Evolutionary conservation across 2,888 invertebrate species (phyloP).

Genomic region (Drosophila pseudotalamancana): DNA sequence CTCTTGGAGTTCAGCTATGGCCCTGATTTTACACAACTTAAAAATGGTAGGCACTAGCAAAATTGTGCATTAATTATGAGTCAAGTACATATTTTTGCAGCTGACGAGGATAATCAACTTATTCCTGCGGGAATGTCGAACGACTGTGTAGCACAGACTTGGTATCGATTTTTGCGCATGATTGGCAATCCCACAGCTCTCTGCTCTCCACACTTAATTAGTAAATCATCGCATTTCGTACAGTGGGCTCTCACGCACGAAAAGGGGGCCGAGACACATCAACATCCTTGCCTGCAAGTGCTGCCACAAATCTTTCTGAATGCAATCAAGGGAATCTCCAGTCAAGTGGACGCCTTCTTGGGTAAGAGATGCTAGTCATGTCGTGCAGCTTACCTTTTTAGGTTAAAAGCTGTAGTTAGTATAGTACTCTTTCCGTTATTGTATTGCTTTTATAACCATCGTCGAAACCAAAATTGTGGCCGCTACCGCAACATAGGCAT

Average conservation of each 20-base stretch:
- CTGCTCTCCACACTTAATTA: conserved; percentile 92
- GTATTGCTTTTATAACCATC: conserved; percentile 36
- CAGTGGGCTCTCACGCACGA: conserved; percentile 93
- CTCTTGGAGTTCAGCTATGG: conserved; percentile 95
- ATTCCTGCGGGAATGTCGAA: conserved; percentile 94
- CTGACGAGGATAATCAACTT: conserved; percentile 93
- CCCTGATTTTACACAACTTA: conserved; percentile 91
- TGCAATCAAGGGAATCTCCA: conserved; percentile 96
- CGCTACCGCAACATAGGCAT: conserved; percentile 72
- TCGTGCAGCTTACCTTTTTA: neutral
- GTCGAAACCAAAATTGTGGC: conserved; percentile 7
- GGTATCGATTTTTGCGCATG: conserved; percentile 97
- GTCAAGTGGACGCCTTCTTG: conserved; percentile 97
- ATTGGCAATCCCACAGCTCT: conserved; percentile 97
- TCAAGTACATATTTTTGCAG: too few species aligned
- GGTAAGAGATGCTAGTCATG: conserved; percentile 86
- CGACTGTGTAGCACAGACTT: conserved; percentile 96
- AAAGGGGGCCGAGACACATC: conserved; percentile 92
- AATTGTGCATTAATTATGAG: neutral
- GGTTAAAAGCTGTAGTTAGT: conserved; percentile 5
- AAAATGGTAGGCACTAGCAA: conserved; percentile 87
- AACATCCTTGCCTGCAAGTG: conserved; percentile 93
- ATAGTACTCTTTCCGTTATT: conserved; percentile 26
- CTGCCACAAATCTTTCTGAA: conserved; percentile 96
- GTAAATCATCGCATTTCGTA: conserved; percentile 87